Percentiles rank a stretch among this genome's conserved stretches.
phyloP scores from a whole-genome alignment of 2,797 vertebrate genomes.

The Scarus forsteni region DNA sequence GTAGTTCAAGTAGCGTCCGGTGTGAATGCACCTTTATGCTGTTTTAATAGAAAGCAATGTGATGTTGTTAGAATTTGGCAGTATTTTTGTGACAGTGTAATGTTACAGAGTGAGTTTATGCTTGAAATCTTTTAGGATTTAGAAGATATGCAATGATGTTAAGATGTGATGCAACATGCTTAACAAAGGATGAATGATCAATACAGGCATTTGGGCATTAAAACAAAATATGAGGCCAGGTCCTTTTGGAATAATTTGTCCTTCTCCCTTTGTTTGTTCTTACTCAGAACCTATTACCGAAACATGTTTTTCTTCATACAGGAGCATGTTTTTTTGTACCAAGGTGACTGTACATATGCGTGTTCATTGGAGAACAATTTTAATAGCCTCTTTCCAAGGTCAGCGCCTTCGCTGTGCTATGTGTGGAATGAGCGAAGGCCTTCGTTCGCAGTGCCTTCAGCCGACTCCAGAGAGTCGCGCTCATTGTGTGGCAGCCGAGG shows the following conservation, averaged over 20 bases:
- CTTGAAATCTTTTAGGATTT: too few species aligned
- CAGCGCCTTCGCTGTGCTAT: constrained; percentile 66
- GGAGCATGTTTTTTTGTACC: constrained; percentile 39
- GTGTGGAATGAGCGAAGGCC: constrained; percentile 76
- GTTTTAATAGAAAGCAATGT: too few species aligned
- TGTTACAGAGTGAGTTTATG: too few species aligned
- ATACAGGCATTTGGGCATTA: too few species aligned
- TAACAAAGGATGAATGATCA: neutral
- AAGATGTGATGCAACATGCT: neutral
- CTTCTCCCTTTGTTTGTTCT: constrained; percentile 31
- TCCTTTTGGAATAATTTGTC: neutral
- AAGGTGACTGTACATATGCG: constrained; percentile 53
- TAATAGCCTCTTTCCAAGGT: constrained; percentile 75
- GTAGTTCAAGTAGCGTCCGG: too few species aligned
- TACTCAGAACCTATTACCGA: constrained; percentile 11
- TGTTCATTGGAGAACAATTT: constrained; percentile 60
- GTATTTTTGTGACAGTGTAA: too few species aligned
- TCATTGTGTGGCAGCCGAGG: constrained; percentile 82
- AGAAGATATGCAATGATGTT: neutral
- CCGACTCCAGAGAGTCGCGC: constrained; percentile 85
- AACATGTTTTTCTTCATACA: constrained; percentile 44
- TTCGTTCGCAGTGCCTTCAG: constrained; percentile 69
- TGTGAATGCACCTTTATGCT: too few species aligned
- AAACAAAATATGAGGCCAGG: too few species aligned
- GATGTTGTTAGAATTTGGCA: too few species aligned